Evolutionary conservation across 1,140 invertebrate genomes (phyloP), one percentile per base, ranked within the genome.

Genomic region (Danaus plexippus): DNA sequence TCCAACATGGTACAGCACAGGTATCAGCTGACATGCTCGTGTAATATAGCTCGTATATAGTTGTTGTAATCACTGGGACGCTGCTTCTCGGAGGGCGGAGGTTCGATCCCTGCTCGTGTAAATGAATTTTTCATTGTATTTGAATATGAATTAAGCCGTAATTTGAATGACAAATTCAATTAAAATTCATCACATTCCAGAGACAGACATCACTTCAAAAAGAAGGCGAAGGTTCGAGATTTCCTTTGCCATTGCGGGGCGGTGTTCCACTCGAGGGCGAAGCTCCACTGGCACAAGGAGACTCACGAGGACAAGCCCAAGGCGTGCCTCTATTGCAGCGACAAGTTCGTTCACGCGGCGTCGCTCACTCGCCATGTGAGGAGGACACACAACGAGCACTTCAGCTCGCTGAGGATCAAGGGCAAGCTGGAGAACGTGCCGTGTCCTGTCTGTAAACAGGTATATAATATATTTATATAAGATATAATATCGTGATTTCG

Each of bases 1-100:
- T 95, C 94, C 53, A 96, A 95, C 79, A 89, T 96, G 67, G 93
- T 94, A 10, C 94, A 95, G 71, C 95, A 97, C 78, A 92, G 93
- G 63, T 94, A 92, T 40, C 9, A 45, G n/a, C 2, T 32, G 22
- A 32, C 22, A 6, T 0, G 3, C 15, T 15, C 15, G 15, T 15
- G 15, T 32, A 32, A 32, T 32, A 32, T 32, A 32, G 3, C 15
- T 15, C 15, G 1, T 15, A 15, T 15, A 15, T 15, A 1, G 15
- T 15, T n/a, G n/a, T n/a, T n/a, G n/a, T n/a, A n/a, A n/a, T n/a
- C n/a, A 32, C 22, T 32, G 4, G 22, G 22, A 7, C 1, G 7
- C 22, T 32, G 7, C 22, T 32, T 32, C 22, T 32, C 22, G 7
- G 22, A 32, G 7, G 22, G 2, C 7, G 22, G 1, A 15, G 1